Conservation (phyloP, 2,888 invertebrate genomes). For the Cataglyphis cursor region DNA sequence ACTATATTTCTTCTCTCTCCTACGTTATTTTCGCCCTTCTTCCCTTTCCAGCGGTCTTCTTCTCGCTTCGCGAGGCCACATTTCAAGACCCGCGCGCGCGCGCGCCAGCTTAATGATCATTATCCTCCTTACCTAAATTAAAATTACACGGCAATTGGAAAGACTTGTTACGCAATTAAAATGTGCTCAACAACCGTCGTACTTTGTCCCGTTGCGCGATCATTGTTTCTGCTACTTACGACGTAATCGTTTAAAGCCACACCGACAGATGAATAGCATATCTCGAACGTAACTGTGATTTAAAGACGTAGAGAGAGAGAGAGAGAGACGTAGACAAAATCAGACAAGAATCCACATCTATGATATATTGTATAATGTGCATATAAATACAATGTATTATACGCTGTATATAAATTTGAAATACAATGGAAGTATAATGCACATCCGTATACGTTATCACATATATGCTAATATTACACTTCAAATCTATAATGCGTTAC, state of each 20-base stretch:
- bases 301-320: too few relatives aligned
- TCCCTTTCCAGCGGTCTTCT: conserved; percentile 7
- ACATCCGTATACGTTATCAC: conserved; percentile 4
- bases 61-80: conserved; percentile 13
- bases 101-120: conserved; percentile 58
- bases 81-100: conserved; percentile 39
- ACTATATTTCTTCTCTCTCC: conserved; percentile 16
- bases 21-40: not conserved
- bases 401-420: conserved; percentile 15
- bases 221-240: conserved; percentile 65
- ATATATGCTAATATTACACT: conserved; percentile 5
- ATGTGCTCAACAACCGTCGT: conserved; percentile 53
- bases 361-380: not conserved
- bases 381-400: conserved; percentile 26
- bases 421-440: conserved; percentile 14
- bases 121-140: conserved; percentile 70
- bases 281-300: not conserved
- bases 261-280: not conserved
- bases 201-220: conserved; percentile 27
- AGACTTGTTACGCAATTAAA: conserved; percentile 72
- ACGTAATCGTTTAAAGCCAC: conserved; percentile 46
- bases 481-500: not conserved
- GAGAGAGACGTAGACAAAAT: not conserved
- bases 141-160: conserved; percentile 73
- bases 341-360: not conserved